phyloP scores from a whole-genome alignment of 2,888 invertebrate genomes.

The Lycaena phlaeas region DNA sequence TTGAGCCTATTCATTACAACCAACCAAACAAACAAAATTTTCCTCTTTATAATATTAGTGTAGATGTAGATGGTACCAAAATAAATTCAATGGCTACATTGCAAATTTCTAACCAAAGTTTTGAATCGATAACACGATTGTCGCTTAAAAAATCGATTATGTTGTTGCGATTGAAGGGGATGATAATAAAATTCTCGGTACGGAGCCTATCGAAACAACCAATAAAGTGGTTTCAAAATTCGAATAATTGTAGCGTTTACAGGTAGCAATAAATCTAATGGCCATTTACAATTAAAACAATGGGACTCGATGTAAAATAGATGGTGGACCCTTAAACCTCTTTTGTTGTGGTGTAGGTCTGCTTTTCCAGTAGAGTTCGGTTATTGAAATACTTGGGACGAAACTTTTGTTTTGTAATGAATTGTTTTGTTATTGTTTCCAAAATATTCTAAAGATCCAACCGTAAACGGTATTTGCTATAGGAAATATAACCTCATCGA shows the following conservation, averaged over 20 bases:
- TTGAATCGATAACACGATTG: slow-evolving; percentile 6
- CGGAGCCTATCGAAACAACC: slow-evolving; percentile 16
- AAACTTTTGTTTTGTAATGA: slow-evolving; percentile 6
- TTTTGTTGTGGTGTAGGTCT: slow-evolving; percentile 7
- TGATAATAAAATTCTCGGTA: slow-evolving; percentile 20
- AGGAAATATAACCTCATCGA: not conserved
- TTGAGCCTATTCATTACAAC: no score
- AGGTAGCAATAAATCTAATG: slow-evolving; percentile 24
- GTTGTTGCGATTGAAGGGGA: slow-evolving; percentile 16
- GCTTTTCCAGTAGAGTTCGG: slow-evolving; percentile 6
- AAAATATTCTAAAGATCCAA: not conserved
- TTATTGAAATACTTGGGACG: slow-evolving; percentile 6
- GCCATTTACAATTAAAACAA: slow-evolving; percentile 25
- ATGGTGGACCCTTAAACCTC: slow-evolving; percentile 11
- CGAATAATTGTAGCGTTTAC: slow-evolving; percentile 25
- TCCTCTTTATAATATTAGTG: no score
- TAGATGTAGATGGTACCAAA: no score
- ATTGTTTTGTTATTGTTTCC: not conserved
- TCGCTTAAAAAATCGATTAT: slow-evolving; percentile 18
- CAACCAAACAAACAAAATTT: no score
- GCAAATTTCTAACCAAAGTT: no score
- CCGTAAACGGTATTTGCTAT: not conserved
- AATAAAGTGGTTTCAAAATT: slow-evolving; percentile 22
- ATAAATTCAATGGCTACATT: no score
- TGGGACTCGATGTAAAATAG: slow-evolving; percentile 19